A percentile compares a stretch with the other conserved stretches of the same genome.
phyloP scores from a whole-genome alignment of 2,888 invertebrate species.

The Loripinus fragilis region DNA sequence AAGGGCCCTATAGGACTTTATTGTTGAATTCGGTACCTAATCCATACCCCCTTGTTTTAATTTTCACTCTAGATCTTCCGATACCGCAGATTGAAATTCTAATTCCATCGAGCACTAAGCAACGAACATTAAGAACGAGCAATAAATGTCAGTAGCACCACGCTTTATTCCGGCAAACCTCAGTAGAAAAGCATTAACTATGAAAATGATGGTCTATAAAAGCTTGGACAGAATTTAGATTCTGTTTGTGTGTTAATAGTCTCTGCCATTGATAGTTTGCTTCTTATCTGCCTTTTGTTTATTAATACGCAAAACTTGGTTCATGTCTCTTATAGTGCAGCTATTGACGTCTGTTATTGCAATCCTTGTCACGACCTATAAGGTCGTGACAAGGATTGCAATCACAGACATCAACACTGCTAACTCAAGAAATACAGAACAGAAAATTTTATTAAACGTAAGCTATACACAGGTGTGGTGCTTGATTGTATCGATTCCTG shows the following conservation, averaged over 20 bases:
- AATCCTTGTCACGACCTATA: too few species aligned
- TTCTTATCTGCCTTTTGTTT: background rate
- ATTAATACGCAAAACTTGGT: too few species aligned
- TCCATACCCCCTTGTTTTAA: conserved; percentile 23
- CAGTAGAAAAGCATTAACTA: background rate
- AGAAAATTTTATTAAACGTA: too few species aligned
- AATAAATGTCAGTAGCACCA: background rate
- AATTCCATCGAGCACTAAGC: conserved; percentile 12
- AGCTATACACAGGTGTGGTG: too few species aligned
- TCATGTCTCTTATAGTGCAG: too few species aligned
- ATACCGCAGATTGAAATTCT: conserved; percentile 17
- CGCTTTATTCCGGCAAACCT: conserved; percentile 13
- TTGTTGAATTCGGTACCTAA: conserved; percentile 20
- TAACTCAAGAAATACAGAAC: too few species aligned
- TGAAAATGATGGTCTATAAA: conserved; percentile 19
- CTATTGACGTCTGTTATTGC: too few species aligned
- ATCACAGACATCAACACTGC: too few species aligned
- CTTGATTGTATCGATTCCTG: too few species aligned
- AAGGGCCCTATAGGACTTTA: background rate
- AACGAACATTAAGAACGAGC: background rate
- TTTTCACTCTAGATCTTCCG: conserved; percentile 21
- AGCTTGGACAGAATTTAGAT: conserved; percentile 15
- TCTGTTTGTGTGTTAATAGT: background rate
- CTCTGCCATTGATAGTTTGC: background rate
- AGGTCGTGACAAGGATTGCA: too few species aligned